Evolutionary conservation across 92 coral and sea anemone genomes (phyloP).

Genomic region (Actinernus sp.): DNA sequence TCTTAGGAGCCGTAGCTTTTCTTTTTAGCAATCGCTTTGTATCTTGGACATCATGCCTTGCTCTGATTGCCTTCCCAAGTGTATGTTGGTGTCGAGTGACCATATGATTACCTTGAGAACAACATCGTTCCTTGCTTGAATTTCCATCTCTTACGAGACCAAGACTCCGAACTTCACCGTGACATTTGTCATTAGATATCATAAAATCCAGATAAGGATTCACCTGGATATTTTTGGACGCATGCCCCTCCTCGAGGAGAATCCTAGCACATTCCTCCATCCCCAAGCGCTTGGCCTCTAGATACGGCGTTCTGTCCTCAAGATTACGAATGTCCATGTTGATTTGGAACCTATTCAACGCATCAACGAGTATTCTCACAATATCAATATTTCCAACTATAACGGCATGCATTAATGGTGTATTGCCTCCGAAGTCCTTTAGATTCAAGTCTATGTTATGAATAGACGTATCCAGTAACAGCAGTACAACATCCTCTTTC

Average conservation of each 20-base stretch:
- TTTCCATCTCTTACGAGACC: background rate
- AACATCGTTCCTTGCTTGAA: background rate
- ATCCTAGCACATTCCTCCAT: conserved; percentile 74
- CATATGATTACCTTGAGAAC: no score
- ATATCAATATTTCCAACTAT: conserved; percentile 69
- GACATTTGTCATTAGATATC: conserved; percentile 14
- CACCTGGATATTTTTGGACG: conserved; percentile 81
- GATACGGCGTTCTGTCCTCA: conserved; percentile 94
- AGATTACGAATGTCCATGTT: conserved; percentile 83
- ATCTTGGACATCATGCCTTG: background rate
- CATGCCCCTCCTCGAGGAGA: conserved; percentile 74
- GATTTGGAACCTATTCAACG: conserved; percentile 78
- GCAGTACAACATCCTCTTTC: conserved; percentile 77
- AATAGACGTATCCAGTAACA: conserved; percentile 70
- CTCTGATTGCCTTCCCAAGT: background rate
- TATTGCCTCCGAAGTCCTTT: conserved; percentile 81
- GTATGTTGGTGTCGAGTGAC: no score
- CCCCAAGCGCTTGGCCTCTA: conserved; percentile 85
- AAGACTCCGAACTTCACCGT: conserved; percentile 41
- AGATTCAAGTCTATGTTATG: conserved; percentile 82
- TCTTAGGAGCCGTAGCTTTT: conserved; percentile 17
- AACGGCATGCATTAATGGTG: conserved; percentile 88
- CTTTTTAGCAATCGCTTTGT: conserved; percentile 15
- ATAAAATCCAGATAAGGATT: conserved; percentile 90
- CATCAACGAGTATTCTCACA: conserved; percentile 75